Base-by-base conservation (phyloP, 1,140 invertebrate species). In the Meloidogyne floridensis region DNA sequence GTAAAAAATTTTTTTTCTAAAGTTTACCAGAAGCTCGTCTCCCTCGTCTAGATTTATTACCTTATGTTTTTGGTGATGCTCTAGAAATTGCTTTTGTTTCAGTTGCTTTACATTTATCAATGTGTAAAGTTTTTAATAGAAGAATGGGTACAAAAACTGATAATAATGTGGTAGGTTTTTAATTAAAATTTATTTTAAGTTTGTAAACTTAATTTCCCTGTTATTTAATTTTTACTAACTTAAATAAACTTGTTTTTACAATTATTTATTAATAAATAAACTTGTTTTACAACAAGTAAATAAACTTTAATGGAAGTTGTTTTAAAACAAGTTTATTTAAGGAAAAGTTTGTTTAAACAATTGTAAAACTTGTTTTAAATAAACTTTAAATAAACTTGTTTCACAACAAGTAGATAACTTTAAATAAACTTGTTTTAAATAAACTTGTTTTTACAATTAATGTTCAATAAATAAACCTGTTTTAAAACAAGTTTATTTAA, bases 51-150 rank as follows among this genome's bases (percentile, higher is more conserved):
- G 83, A 88, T 73, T n/a, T 91, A 9, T 71, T 91, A n/a, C 78
- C 80, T 0, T 69, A 78, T 53, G 73, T 91, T 10, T 69, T 91
- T 73, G 65, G 74, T 3, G 87, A 91, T 75, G 86, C 89, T 51
- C 86, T 93, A 78, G 91, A 91, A 47, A 90, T 93, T 51, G 90
- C 92, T 10, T 90, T 93, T 81, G 92, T 93, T 47, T 87, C 91
- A 0, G 92, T 92, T 87, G 92, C 92, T 56, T 90, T 93, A 47
- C 91, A 92, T 70, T 88, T 93, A 10, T 92, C 92, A 20, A 91
- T 93, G 91, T 91, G 91, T 10, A 92, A 93, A 83, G 88, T 92
- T 47, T 91, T 93, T 77, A 91, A 92, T 13, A 91, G 90, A 75
- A 92, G 92, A 86, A 89, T 93, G 86, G 90, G 91, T 72, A 93